Conservation (phyloP, 2,797 vertebrate genomes). For the Epinephelus coioides region DNA sequence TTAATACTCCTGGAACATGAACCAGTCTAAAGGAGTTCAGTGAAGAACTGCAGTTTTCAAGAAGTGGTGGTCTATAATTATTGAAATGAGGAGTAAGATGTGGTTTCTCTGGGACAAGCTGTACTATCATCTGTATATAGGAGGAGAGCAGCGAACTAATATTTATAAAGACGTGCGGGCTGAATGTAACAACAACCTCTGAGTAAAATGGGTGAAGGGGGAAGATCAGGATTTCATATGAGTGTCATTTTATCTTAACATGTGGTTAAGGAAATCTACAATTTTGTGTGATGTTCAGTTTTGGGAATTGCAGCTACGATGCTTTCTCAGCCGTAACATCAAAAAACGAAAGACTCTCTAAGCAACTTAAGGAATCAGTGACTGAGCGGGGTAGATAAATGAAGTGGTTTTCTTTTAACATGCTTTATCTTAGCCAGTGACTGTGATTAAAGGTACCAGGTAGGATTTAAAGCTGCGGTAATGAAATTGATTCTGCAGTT, state of each 20-base stretch:
- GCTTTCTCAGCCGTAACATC: neutral
- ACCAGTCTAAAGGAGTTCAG: conserved; percentile 27
- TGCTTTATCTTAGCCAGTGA: conserved; percentile 14
- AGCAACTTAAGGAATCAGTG: neutral
- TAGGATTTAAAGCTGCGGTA: conserved; percentile 39
- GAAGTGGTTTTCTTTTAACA: neutral
- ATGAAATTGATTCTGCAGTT: conserved; percentile 37
- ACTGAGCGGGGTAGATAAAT: neutral
- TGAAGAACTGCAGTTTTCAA: conserved; percentile 52
- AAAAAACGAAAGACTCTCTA: neutral
- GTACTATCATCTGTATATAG: conserved; percentile 45
- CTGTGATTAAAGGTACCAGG: conserved; percentile 28
- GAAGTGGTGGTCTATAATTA: conserved; percentile 71
- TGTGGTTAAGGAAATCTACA: conserved; percentile 6
- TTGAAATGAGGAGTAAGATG: conserved; percentile 65
- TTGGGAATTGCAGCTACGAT: neutral
- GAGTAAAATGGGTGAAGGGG: conserved; percentile 25
- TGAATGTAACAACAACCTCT: conserved; percentile 16
- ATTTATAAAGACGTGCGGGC: conserved; percentile 51
- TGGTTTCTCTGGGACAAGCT: conserved; percentile 53
- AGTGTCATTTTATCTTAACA: conserved; percentile 20
- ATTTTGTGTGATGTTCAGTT: conserved; percentile 7
- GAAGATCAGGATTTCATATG: conserved; percentile 20
- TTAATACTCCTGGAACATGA: conserved; percentile 61
- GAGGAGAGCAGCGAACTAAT: conserved; percentile 56